Base-by-base conservation (phyloP, 2,113 vertebrate genomes). In the Sinosuthora webbiana region DNA sequence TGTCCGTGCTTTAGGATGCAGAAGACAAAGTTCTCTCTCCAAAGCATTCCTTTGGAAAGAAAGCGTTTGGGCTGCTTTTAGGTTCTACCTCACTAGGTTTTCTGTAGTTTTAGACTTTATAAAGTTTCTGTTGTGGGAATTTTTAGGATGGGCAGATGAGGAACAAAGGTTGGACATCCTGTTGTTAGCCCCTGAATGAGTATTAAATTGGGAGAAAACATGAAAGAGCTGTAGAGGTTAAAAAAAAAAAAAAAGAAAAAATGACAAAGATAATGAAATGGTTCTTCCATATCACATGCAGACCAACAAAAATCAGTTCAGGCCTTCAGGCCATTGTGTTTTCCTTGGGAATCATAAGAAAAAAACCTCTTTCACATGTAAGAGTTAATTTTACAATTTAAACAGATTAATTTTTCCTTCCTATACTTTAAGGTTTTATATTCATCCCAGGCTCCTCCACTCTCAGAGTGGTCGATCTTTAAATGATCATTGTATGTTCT, bases 51-150 rank as follows among this genome's bases (percentile, higher is more conserved):
- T 73, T 64, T 60, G 21, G 75, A 12, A 74, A 67, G 47, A 42
- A 30, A 37, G 39, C 47, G 12, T 31, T 42, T 15, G 63, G 31
- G 52, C 30, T 82, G 33, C 24, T 47, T 52, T 67, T 27, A 11
- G 4, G 25, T 50, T 65, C 25, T 31, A 13, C 12, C 28, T 62
- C 0, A 0, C 45, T 25, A 6, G 0, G 2, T 13, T 73, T 86
- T 22, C 13, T 15, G 30, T 23, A 52, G 24, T 10, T 87, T 91
- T 17, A 76, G 49, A 35, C 9, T 82, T 87, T 6, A 22, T n/a
- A 3, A 16, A 20, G 6, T 64, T 93, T 76, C 35, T 82, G 6
- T 30, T 35, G 30, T 81, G 81, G 31, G 50, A 45, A 35, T 11
- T 7, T n/a, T 64, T 67, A 53, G 47, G 10, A 65, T 37, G 63